Percentiles rank a stretch among this genome's conserved stretches.
Evolutionary conservation across 2,797 vertebrate species (phyloP).

Genomic region (Rhinogobio ventralis): DNA sequence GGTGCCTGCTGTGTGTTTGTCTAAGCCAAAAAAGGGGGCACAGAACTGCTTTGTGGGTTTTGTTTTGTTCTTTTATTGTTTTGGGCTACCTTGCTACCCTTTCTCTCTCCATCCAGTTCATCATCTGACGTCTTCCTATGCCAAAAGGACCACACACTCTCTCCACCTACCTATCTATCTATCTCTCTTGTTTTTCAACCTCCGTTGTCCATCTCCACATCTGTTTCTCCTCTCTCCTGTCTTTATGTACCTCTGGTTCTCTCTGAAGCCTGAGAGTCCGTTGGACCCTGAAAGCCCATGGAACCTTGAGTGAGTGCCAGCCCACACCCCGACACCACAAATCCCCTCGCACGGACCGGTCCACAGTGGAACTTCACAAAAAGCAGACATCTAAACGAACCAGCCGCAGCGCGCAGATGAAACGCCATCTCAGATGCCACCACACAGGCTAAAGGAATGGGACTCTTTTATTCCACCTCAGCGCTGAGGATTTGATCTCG

Average conservation of each 20-base stretch:
- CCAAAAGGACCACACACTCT: slow-evolving; percentile 62
- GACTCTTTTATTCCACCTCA: slow-evolving; percentile 65
- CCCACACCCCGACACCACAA: slow-evolving; percentile 67
- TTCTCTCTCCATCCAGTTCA: slow-evolving; percentile 64
- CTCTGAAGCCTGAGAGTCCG: slow-evolving; percentile 84
- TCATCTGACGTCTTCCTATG: slow-evolving; percentile 65
- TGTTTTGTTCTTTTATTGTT: slow-evolving; percentile 62
- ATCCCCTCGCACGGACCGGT: slow-evolving; percentile 69
- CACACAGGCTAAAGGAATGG: slow-evolving; percentile 66
- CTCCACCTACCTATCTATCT: slow-evolving; percentile 60
- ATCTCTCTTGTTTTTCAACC: slow-evolving; percentile 67
- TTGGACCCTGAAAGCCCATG: slow-evolving; percentile 81
- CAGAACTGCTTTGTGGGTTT: slow-evolving; percentile 65
- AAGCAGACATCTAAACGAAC: slow-evolving; percentile 23
- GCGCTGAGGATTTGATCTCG: slow-evolving; percentile 71
- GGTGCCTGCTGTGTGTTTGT: slow-evolving; percentile 77
- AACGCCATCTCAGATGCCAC: slow-evolving; percentile 58
- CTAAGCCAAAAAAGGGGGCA: slow-evolving; percentile 67
- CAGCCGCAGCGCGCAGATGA: slow-evolving; percentile 52
- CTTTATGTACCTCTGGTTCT: slow-evolving; percentile 78
- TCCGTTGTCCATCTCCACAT: slow-evolving; percentile 78
- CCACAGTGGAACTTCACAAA: slow-evolving; percentile 68
- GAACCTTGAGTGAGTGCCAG: slow-evolving; percentile 83
- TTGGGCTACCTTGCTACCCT: slow-evolving; percentile 68
- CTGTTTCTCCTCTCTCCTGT: slow-evolving; percentile 81